Base-by-base conservation (phyloP, 2,888 invertebrate species). In the Dermolepida albohirtum region DNA sequence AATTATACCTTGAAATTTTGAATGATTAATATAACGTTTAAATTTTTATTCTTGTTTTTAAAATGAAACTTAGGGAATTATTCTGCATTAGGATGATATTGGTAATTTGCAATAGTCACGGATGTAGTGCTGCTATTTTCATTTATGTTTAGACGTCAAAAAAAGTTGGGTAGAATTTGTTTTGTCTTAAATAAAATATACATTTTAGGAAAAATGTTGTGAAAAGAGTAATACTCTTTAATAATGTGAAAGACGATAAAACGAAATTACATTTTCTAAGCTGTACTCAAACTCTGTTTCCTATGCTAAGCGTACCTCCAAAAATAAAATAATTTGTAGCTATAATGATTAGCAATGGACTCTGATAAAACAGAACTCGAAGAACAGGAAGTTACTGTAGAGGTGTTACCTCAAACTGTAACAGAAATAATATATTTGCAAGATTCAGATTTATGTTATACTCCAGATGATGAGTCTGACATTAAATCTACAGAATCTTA, bases 381-480 rank as follows among this genome's bases (percentile, higher is more conserved):
- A 66, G 73, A 73, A 8, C 74, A 74, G 66, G 74, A 72, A 68
- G 76, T 76, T 11, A 76, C 75, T 16, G 75, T 76, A 11, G 76
- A 76, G 55, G 76, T 76, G 14, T 55, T 75, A 16, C 76, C 76
- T 40, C 74, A 76, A 65, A 75, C 76, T 22, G 76, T 76, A 22
- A 72, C 72, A 11, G 75, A 75, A 70, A 74, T 76, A 16, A 72
- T 75, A 44, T 76, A 76, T 43, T 70, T 76, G 43, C 69, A 68
- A 67, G 69, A 66, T 62, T 55, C 55, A 34, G 63, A 68, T 14
- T 44, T 68, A 17, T 64, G 52, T 14, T 63, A 62, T 10, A 62
- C 59, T 27, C 22, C 65, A 16, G 59, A 65, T 14, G 64, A 68
- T 40, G 69, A 69, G 12, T 64, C 65, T 16, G 67, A 70, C 34